phyloP scores from a whole-genome alignment of 30 jellyfish, hydroid and myxozoan genomes.

The Turritopsis dohrnii region DNA sequence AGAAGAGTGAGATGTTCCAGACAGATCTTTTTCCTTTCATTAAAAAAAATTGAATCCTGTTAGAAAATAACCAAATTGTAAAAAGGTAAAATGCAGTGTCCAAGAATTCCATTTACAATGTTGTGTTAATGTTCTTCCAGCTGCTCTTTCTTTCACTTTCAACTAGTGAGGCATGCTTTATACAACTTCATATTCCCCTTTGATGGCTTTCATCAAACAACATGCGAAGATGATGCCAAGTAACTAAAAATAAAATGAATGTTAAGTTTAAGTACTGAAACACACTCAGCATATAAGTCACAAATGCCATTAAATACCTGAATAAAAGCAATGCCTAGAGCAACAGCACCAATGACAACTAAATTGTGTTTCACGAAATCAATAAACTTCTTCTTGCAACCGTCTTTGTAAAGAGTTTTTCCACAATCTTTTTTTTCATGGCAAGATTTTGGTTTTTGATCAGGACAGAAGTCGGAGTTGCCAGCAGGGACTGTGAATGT shows the following conservation, averaged over 20 bases:
- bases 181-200: constrained; percentile 96
- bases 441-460: constrained; percentile 25
- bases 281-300: not conserved
- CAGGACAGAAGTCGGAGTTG: constrained; percentile 15
- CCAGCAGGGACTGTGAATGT: not conserved
- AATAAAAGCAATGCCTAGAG: constrained; percentile 78
- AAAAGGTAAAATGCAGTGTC: not conserved
- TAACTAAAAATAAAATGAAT: constrained; percentile 25
- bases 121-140: not conserved
- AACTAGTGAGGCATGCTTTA: constrained; percentile 10
- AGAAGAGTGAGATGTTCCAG: not conserved
- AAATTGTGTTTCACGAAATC: constrained; percentile 64
- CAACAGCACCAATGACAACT: constrained; percentile 90
- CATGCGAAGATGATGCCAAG: constrained; percentile 98
- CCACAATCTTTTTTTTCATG: constrained; percentile 2
- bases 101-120: not conserved
- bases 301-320: constrained; percentile 41
- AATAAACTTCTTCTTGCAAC: constrained; percentile 74
- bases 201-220: constrained; percentile 69
- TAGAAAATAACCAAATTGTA: not conserved
- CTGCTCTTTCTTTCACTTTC: not conserved
- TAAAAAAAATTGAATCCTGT: not conserved
- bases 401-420: constrained; percentile 36
- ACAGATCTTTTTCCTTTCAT: not conserved
- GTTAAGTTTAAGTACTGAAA: too few relatives aligned